Evolutionary conservation across 2,113 vertebrate genomes (phyloP).

Genomic region (Nipponia nippon): DNA sequence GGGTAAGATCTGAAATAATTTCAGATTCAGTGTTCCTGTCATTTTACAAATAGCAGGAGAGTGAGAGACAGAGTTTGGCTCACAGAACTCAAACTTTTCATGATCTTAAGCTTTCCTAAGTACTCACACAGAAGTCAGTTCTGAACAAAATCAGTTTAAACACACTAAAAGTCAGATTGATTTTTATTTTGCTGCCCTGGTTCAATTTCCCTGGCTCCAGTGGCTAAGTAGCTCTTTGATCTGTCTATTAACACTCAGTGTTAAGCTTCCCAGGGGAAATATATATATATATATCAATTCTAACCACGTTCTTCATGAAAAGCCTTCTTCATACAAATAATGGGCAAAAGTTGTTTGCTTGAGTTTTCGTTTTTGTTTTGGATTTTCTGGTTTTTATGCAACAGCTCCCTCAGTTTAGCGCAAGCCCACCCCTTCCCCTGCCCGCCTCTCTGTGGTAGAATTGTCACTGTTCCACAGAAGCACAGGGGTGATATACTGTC

Average conservation of each 20-base stretch:
- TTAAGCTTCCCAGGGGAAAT: constrained; percentile 2
- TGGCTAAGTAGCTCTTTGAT: constrained; percentile 12
- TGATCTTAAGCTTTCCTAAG: not conserved
- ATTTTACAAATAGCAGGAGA: not conserved
- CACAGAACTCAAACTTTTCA: not conserved
- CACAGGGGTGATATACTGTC: not conserved
- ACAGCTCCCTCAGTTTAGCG: not conserved
- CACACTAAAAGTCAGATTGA: not conserved
- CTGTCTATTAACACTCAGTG: not conserved
- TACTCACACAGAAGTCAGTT: not conserved
- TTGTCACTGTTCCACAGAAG: not conserved
- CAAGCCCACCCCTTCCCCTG: not conserved
- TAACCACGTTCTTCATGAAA: not conserved
- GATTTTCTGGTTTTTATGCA: not conserved
- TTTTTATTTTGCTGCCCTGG: constrained; percentile 21
- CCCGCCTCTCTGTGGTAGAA: not conserved
- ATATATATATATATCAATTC: not conserved
- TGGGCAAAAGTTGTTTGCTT: not conserved
- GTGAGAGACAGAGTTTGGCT: not conserved
- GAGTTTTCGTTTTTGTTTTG: not conserved
- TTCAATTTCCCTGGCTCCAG: constrained; percentile 10
- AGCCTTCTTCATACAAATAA: not conserved
- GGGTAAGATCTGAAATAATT: not conserved
- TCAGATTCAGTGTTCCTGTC: not conserved
- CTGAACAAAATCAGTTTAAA: constrained; percentile 1